phyloP scores from a whole-genome alignment of 1,140 invertebrate species.

The Drosophila ercepeae region DNA sequence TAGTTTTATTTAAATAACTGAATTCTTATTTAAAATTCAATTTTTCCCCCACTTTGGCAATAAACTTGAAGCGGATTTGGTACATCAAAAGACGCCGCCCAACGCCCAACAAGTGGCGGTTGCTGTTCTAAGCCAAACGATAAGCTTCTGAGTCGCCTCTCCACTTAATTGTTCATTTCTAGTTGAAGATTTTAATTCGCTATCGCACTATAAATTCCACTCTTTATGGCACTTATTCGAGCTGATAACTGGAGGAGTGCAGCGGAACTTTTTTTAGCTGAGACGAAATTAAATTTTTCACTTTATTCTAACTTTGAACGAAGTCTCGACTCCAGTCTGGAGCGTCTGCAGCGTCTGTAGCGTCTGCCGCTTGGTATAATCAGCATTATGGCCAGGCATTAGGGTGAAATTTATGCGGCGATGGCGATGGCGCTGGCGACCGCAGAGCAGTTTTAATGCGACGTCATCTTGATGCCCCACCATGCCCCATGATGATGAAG shows the following conservation, averaged over 20 bases:
- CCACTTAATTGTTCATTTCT: slow-evolving; percentile 39
- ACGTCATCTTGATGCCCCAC: slow-evolving; percentile 56
- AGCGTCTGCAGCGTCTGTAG: not conserved
- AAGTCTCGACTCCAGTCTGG: not conserved
- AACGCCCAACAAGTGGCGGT: slow-evolving; percentile 30
- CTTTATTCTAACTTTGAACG: slow-evolving; percentile 49
- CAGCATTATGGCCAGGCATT: slow-evolving; percentile 71
- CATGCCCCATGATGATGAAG: slow-evolving; percentile 17
- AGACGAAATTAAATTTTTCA: slow-evolving; percentile 59
- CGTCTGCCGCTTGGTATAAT: slow-evolving; percentile 46
- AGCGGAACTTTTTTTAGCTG: slow-evolving; percentile 31
- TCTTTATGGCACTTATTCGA: slow-evolving; percentile 40
- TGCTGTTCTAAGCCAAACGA: slow-evolving; percentile 15
- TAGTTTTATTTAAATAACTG: not conserved
- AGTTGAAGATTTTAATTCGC: slow-evolving; percentile 32
- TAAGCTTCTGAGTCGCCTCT: slow-evolving; percentile 21
- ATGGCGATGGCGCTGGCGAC: slow-evolving; percentile 40
- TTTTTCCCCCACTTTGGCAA: not conserved
- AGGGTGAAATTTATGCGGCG: slow-evolving; percentile 64
- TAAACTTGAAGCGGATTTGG: slow-evolving; percentile 10
- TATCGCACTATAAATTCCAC: slow-evolving; percentile 46
- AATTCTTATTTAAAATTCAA: not conserved
- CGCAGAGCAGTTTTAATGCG: slow-evolving; percentile 52
- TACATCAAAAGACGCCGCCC: slow-evolving; percentile 29
- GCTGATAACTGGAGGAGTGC: slow-evolving; percentile 39